Base-by-base conservation (phyloP, 2,888 invertebrate genomes). In the Aporophyla nigra region DNA sequence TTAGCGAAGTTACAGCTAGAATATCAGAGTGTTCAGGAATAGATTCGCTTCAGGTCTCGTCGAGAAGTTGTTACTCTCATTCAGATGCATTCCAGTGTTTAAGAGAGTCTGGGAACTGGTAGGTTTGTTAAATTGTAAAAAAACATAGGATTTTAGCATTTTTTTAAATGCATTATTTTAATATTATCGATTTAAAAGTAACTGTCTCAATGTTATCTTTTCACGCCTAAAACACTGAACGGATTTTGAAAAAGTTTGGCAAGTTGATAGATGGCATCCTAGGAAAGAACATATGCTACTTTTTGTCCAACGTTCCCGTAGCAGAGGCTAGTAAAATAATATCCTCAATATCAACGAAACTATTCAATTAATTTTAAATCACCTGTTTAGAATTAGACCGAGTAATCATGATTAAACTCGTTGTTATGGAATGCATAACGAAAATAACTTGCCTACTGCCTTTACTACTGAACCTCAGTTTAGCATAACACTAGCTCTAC, bases 11-110 rank as follows among this genome's bases (percentile, higher is more conserved):
- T 74, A 67, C 66, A 77, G 74, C 63, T 85, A 76, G 77, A 80
- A 76, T 78, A 78, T 78, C 71, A 58, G 78, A 74, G 68, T 73
- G 67, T 80, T 76, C 73, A 67, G 78, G 63, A 86, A 78, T 80
- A 81, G 74, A 77, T 76, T 76, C 68, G 49, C 51, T 73, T 74
- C 61, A 80, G 67, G 72, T 71, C 73, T 78, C 71, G 62, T 59
- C 27, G 65, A 46, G 65, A 24, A 65, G 54, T 65, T 84, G 72
- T 51, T 61, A 76, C 65, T 58, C 33, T 70, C 0, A 27, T 49
- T 46, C 61, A 49, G 62, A 19, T 81, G 70, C 59, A 72, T 71
- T 76, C 46, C n/a, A 24, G 10, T 56, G 46, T 59, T 58, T 46
- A 40, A 56, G 33, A 33, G 21, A 49, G 62, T 71, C 59, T 54